Conservation (phyloP, 2,113 vertebrate species). For the Podocnemis expansa region DNA sequence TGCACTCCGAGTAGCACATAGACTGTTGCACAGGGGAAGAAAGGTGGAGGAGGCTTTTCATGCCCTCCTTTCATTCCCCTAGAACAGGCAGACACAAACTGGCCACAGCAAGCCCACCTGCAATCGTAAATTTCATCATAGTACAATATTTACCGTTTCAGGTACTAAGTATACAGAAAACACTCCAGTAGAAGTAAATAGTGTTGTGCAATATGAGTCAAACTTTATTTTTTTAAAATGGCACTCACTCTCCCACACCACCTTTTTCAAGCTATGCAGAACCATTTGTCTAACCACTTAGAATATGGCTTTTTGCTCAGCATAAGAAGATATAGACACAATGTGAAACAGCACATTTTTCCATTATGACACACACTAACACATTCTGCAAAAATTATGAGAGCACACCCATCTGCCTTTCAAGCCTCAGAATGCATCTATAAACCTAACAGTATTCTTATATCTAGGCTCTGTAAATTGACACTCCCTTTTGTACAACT, state of each 20-base stretch:
- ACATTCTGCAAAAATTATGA: not conserved
- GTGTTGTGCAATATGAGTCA: accelerated
- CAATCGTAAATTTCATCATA: not conserved
- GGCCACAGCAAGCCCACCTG: accelerated
- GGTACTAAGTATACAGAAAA: not conserved
- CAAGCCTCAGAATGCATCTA: not conserved
- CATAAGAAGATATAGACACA: not conserved
- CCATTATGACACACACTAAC: not conserved
- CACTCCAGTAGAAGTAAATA: not conserved
- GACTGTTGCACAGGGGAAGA: not conserved
- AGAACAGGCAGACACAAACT: not conserved
- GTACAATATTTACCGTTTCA: not conserved
- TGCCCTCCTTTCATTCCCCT: not conserved
- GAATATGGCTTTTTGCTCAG: not conserved
- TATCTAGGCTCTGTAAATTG: not conserved
- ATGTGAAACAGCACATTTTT: slow-evolving; percentile 9
- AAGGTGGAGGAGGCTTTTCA: not conserved
- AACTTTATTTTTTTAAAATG: not conserved
- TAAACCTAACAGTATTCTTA: not conserved
- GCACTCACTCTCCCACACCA: accelerated
- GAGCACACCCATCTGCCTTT: not conserved
- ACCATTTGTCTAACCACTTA: not conserved
- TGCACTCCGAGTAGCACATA: not conserved
- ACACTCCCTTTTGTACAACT: not conserved
- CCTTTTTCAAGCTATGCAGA: not conserved